A percentile compares a stretch with the other conserved stretches of the same genome.
These are phyloP conservation scores for Synchiropus splendidus DNA, from an alignment of 2,113 vertebrate genomes.

Conservation along the genomic window DNA sequence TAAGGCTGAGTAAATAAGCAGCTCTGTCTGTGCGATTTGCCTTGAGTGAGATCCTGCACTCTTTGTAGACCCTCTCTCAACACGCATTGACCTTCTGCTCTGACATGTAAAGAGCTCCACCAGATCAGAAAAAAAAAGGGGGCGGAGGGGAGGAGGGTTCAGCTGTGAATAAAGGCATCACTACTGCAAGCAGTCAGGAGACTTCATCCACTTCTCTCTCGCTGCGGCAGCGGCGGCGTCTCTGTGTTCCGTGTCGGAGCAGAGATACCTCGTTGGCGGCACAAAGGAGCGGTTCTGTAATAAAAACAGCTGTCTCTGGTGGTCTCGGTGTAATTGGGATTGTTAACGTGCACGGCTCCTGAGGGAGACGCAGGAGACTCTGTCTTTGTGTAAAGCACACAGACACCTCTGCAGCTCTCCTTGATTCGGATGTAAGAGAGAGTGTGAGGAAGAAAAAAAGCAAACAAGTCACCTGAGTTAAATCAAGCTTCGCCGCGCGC, in stretches of 20 bases:
- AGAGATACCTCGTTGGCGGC: constrained; percentile 61
- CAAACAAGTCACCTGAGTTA: constrained; percentile 65
- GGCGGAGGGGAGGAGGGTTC: constrained; percentile 10
- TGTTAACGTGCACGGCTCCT: constrained; percentile 73
- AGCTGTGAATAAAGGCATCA: constrained; percentile 57
- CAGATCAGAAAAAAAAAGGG: constrained; percentile 39
- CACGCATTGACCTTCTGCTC: constrained; percentile 59
- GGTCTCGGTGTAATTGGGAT: constrained; percentile 74
- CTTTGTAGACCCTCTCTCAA: constrained; percentile 54
- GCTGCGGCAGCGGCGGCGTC: constrained; percentile 31
- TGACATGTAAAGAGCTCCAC: constrained; percentile 54
- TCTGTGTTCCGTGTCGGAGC: constrained; percentile 43
- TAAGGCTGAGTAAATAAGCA: constrained; percentile 55
- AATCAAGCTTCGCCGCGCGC: constrained; percentile 52
- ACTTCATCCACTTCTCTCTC: constrained; percentile 53
- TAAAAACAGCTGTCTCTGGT: constrained; percentile 75
- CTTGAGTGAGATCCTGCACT: constrained; percentile 46
- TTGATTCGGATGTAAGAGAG: constrained; percentile 58
- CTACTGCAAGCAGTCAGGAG: constrained; percentile 49
- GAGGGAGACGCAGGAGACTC: constrained; percentile 59
- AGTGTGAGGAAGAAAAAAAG: constrained; percentile 42
- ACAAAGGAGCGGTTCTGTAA: constrained; percentile 66
- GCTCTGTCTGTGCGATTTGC: constrained; percentile 42
- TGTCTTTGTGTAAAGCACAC: constrained; percentile 72
- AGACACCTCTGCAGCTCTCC: constrained; percentile 57